Evolutionary conservation across 2,113 vertebrate genomes (phyloP).

Genomic region (Tringa solitaria): DNA sequence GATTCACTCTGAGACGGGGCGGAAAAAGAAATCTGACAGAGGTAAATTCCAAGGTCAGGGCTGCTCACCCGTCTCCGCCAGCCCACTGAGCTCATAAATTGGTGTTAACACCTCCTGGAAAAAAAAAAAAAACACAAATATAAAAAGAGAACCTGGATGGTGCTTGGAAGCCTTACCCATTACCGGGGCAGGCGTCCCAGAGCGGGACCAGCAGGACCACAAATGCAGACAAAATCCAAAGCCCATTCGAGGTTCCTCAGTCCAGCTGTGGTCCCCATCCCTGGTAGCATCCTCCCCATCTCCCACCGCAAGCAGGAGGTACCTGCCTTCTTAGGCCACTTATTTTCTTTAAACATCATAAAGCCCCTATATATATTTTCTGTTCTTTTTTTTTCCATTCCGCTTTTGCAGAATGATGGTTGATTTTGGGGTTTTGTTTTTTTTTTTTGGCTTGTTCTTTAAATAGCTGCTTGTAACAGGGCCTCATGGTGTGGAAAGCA

Average conservation of each 20-base stretch:
- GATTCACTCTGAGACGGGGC: background rate
- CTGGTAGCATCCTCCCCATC: background rate
- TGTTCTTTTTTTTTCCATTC: background rate
- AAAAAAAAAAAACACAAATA: background rate
- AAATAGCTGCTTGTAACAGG: background rate
- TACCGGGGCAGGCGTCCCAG: background rate
- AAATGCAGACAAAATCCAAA: background rate
- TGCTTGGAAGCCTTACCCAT: background rate
- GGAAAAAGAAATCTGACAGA: background rate
- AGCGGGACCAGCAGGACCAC: background rate
- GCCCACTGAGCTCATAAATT: constrained; percentile 30
- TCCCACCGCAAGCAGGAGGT: background rate
- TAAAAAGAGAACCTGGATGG: background rate
- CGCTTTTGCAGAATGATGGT: background rate
- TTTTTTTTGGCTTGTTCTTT: background rate
- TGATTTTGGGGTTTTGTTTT: background rate
- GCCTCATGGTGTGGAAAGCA: background rate
- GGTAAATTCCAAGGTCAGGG: background rate
- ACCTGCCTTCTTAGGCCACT: background rate
- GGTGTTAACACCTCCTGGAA: constrained; percentile 25
- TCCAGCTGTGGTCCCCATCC: background rate
- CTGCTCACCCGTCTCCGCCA: background rate
- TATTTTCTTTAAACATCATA: background rate
- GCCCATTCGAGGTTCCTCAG: fast-evolving
- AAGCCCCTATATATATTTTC: background rate